Evolutionary conservation across 2,888 invertebrate genomes (phyloP).

Genomic region (Cremastinae sp.): DNA sequence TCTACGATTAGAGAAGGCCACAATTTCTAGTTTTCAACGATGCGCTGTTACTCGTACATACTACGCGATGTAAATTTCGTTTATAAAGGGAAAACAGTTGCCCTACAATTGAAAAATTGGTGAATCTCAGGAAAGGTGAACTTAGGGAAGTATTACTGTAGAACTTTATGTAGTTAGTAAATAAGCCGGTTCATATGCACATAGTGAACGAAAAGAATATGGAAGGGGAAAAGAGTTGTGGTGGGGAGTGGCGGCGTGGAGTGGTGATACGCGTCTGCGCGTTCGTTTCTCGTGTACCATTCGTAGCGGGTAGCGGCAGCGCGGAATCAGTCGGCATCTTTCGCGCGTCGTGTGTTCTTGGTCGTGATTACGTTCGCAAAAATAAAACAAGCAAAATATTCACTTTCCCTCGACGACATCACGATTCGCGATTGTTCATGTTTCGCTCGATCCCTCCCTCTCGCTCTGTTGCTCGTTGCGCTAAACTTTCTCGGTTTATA

Average conservation of each 20-base stretch:
- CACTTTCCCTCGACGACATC: slow-evolving; percentile 27
- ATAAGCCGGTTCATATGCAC: no score
- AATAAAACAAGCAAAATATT: slow-evolving; percentile 4
- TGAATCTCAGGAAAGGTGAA: no score
- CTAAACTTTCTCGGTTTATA: slow-evolving; percentile 12
- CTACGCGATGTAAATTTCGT: no score
- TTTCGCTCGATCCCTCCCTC: neutral
- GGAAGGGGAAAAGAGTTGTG: neutral
- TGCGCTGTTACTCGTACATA: no score
- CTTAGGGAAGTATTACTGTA: no score
- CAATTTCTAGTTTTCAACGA: no score
- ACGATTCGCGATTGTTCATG: slow-evolving; percentile 17
- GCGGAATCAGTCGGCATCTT: slow-evolving; percentile 30
- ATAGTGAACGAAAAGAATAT: neutral
- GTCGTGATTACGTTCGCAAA: slow-evolving; percentile 20
- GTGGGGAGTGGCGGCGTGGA: neutral
- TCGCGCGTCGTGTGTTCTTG: slow-evolving; percentile 10
- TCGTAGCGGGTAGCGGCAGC: slow-evolving; percentile 37
- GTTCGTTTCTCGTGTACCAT: slow-evolving; percentile 25
- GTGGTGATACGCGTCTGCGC: slow-evolving; percentile 20
- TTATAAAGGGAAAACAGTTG: no score
- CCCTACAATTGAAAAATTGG: no score
- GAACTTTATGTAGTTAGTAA: no score
- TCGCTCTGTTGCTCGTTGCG: neutral
- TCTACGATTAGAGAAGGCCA: no score